Conservation (phyloP, 1,140 invertebrate species). For the Pogonus chalceus region DNA sequence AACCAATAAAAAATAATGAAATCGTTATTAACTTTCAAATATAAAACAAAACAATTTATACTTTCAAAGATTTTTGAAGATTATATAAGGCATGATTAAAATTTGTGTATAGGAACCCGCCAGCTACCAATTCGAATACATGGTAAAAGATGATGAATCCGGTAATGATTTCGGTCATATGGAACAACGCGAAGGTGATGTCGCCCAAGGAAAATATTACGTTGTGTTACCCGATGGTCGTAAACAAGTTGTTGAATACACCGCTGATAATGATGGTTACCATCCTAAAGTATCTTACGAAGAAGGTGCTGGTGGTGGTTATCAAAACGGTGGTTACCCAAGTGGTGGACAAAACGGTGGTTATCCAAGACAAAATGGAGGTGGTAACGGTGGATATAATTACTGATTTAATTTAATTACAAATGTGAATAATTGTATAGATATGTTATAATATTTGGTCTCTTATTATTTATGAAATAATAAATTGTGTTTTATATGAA, state of each 20-base stretch:
- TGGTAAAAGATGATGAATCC: slow-evolving; percentile 55
- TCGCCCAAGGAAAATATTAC: slow-evolving; percentile 57
- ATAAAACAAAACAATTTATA: too few species aligned
- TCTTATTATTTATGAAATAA: too few species aligned
- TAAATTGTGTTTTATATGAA: too few species aligned
- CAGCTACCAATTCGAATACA: slow-evolving; percentile 65
- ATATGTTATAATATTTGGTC: too few species aligned
- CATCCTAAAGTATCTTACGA: slow-evolving; percentile 65
- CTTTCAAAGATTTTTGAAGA: not conserved
- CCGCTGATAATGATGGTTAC: slow-evolving; percentile 65
- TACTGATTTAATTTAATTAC: too few species aligned
- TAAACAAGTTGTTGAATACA: slow-evolving; percentile 66
- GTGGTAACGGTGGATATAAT: slow-evolving; percentile 8
- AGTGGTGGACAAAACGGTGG: slow-evolving; percentile 20
- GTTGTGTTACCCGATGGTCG: slow-evolving; percentile 67
- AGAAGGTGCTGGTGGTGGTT: slow-evolving; percentile 36
- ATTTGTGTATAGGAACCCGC: slow-evolving; percentile 42
- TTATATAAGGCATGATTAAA: slow-evolving; percentile 12
- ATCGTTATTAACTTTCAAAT: not conserved
- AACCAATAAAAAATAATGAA: not conserved
- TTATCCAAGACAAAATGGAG: slow-evolving; percentile 7
- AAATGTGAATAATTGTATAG: too few species aligned
- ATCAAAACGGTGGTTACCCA: slow-evolving; percentile 22
- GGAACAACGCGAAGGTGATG: slow-evolving; percentile 55
- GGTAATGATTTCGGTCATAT: slow-evolving; percentile 65